Evolutionary conservation across 2,797 vertebrate genomes (phyloP).

Genomic region (Alcedo quadribrachys): DNA sequence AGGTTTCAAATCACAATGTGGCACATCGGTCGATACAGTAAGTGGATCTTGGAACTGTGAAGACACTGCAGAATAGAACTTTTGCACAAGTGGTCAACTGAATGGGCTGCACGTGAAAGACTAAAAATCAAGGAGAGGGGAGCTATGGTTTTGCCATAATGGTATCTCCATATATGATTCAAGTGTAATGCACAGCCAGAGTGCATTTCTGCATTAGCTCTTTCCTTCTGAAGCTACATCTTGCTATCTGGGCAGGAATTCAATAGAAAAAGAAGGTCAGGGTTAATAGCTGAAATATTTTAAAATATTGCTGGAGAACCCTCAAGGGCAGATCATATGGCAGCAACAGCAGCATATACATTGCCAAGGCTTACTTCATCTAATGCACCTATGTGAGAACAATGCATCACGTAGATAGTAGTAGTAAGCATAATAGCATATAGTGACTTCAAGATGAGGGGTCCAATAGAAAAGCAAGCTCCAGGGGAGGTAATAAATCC

Average conservation of each 20-base stretch:
- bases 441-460: not conserved
- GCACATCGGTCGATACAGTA: not conserved
- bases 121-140: not conserved
- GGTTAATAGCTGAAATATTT: not conserved
- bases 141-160: not conserved
- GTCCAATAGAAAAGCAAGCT: not conserved
- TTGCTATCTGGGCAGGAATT: not conserved
- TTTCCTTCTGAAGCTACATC: not conserved
- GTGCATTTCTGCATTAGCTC: not conserved
- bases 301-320: not conserved
- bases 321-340: not conserved
- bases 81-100: not conserved
- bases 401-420: not conserved
- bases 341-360: not conserved
- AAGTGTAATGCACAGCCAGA: not conserved
- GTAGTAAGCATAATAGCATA: not conserved
- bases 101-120: not conserved
- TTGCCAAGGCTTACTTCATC: conserved; percentile 24
- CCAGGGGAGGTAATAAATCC: not conserved
- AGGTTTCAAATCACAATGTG: not conserved
- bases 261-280: accelerated
- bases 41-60: not conserved
- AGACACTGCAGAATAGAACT: not conserved
- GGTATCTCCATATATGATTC: not conserved
- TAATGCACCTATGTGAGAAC: conserved; percentile 11